Evolutionary conservation across 2,113 vertebrate genomes (phyloP), one percentile per base, ranked within the genome.

Genomic region (Eretmodus cyanostictus): DNA sequence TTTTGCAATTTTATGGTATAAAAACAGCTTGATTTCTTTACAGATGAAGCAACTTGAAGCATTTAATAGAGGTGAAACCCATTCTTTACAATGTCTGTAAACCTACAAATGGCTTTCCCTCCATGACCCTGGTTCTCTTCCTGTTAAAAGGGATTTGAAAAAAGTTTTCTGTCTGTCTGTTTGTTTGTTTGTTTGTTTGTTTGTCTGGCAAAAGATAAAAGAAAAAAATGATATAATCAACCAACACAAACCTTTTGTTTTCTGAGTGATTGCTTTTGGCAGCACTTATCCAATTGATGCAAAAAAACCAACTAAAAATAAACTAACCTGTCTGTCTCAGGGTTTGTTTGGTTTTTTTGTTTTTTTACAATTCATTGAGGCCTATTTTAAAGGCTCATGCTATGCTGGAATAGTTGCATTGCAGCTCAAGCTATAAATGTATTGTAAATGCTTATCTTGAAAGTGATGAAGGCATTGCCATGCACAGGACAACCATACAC

Each of bases 301-400:
- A 49, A 83, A 8, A 61, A 22, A 31, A 8, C 1, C 4, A 6
- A 2, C 8, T 24, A 45, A 71, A 71, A 71, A 55, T 45, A 49
- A 78, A 38, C 61, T 4, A 17, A 34, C 22, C 38, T 79, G 16
- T 68, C 34, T 51, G 17, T 49, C 42, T 51, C 17, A 16, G 3
- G 36, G 12, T 63, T n/a, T 63, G 59, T 36, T 63, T 63, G 13
- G 0, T 38, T 68, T 40, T 22, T 4, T 1, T 9, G 0, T 0
- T 59, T 14, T 57, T 61, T 63, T 7, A 38, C 61, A 66, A 38
- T 76, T 8, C 16, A 76, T 49, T 49, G 42, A 49, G 42, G 16
- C 24, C 22, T 59, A n/a, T 45, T 36, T 40, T 55, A 59, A 40
- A 53, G 22, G 8, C 11, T 5, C 19, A 8, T 14, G 4, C 4